Percentiles rank a stretch among this genome's conserved stretches.
phyloP scores from a whole-genome alignment of 1,140 invertebrate genomes.

The Diorhabda sublineata region DNA sequence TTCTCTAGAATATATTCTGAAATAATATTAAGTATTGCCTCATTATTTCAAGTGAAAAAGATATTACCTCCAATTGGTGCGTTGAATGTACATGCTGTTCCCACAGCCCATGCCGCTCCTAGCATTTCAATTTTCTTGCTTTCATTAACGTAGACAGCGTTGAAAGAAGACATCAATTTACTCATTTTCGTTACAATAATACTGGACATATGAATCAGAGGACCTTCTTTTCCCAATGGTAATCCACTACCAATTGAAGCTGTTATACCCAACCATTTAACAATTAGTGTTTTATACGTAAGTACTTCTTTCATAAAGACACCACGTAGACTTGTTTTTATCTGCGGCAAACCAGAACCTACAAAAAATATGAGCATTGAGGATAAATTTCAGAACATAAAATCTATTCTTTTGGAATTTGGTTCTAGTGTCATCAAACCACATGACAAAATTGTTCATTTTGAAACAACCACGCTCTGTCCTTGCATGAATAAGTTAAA shows the following conservation, averaged over 20 bases:
- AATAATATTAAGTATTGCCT: too few relatives aligned
- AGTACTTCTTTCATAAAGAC: constrained; percentile 95
- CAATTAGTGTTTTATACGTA: constrained; percentile 87
- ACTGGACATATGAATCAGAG: constrained; percentile 95
- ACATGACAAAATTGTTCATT: too few relatives aligned
- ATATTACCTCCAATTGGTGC: constrained; percentile 83
- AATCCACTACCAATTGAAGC: constrained; percentile 92
- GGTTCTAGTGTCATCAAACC: too few relatives aligned
- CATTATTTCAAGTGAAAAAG: too few relatives aligned
- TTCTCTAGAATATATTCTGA: too few relatives aligned
- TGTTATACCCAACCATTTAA: constrained; percentile 92
- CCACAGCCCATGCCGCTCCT: constrained; percentile 92
- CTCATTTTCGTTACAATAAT: constrained; percentile 90
- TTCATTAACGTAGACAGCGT: constrained; percentile 89
- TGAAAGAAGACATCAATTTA: constrained; percentile 86
- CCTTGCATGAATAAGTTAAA: too few relatives aligned
- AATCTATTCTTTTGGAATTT: too few relatives aligned
- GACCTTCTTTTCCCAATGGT: constrained; percentile 96
- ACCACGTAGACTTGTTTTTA: constrained; percentile 96
- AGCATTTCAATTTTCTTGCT: constrained; percentile 92
- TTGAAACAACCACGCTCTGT: too few relatives aligned
- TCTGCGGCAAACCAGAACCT: constrained; percentile 98
- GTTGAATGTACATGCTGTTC: constrained; percentile 91
- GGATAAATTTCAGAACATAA: too few relatives aligned
- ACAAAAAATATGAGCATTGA: background rate